Base-by-base conservation (phyloP, 2,797 vertebrate species). In the Staurois parvus region DNA sequence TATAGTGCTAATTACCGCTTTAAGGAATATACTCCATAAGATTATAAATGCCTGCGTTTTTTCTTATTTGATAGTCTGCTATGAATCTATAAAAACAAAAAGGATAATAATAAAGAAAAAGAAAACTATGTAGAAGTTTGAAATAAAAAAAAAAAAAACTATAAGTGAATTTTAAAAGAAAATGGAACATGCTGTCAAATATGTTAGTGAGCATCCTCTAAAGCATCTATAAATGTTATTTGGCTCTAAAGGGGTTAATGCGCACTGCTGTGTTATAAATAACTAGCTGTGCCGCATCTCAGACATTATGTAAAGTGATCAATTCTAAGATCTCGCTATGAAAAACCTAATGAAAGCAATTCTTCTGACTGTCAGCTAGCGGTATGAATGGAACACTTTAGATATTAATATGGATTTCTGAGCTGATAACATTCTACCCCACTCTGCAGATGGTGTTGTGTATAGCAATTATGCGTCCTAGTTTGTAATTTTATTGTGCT, bases 301-400 rank as follows among this genome's bases (percentile, higher is more conserved):
- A 87, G 85, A 84, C 85, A 87, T 87, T 87, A 87, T 87, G 85
- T 87, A 87, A 87, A 87, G 85, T 87, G 85, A 87, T 87, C 85
- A 87, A 87, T 87, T 87, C 81, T 83, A 87, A 87, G 81, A 87
- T 87, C 85, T 83, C 76, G 85, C 85, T 84, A 79, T 87, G 85
- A 77, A 83, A 86, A 87, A 87, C 75, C 85, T 87, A 87, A 87
- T 87, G 85, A 87, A 87, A 87, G 85, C 85, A 87, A 87, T 87
- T 87, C 85, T 87, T 87, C 85, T 87, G 81, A 87, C 85, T 87
- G 85, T 87, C 85, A 87, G 81, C 75, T 59, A 62, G 85, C 76
- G 30, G 81, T 83, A 87, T 87, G 85, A 87, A 87, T 87, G 85
- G 85, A 87, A 87, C 81, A 84, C 81, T 87, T 87, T 87, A 74